Percentiles rank a stretch among this genome's conserved stretches.
Evolutionary conservation across 2,113 vertebrate species (phyloP).

Genomic region (Thymallus thymallus): DNA sequence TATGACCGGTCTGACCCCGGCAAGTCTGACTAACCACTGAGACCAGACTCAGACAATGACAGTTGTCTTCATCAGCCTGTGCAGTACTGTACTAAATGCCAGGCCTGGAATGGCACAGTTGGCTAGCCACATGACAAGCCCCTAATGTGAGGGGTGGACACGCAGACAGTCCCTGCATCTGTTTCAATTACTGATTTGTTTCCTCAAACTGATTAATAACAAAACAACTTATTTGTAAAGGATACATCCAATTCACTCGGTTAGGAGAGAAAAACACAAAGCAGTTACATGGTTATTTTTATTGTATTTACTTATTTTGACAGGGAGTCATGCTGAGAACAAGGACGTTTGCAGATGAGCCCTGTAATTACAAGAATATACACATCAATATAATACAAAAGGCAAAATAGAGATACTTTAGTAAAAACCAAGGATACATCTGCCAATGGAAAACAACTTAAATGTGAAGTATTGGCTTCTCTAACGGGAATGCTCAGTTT

Average conservation of each 20-base stretch:
- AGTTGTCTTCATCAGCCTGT: neutral
- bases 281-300: neutral
- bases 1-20: no score
- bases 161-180: neutral
- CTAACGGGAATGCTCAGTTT: neutral
- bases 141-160: neutral
- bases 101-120: neutral
- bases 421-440: neutral
- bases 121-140: neutral
- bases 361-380: no score
- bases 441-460: neutral
- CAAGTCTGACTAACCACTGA: no score
- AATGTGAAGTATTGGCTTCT: neutral
- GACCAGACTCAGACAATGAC: neutral
- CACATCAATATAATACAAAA: no score
- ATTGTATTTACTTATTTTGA: no score
- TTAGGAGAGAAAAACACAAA: slow-evolving; percentile 41
- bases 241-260: slow-evolving; percentile 99
- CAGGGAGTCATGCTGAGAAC: no score
- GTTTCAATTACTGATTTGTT: neutral
- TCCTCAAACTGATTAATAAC: neutral
- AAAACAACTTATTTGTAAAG: slow-evolving; percentile 68
- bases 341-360: no score
- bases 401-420: neutral
- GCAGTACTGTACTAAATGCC: neutral